Evolutionary conservation across 2,113 vertebrate genomes (phyloP).

Genomic region (Pollimyrus isidori): DNA sequence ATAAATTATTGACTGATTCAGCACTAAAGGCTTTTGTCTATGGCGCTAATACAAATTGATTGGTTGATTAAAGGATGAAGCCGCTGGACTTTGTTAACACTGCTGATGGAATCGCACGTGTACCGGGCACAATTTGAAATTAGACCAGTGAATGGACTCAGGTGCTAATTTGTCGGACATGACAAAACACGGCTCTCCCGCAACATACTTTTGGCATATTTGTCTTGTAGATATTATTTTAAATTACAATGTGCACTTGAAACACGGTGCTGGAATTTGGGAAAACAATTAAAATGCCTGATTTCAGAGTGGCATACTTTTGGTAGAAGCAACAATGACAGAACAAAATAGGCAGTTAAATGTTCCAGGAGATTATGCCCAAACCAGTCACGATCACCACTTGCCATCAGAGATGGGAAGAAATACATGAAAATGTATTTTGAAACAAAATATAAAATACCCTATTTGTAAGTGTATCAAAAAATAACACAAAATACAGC

Average conservation of each 20-base stretch:
- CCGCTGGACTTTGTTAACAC: neutral
- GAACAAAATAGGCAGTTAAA: neutral
- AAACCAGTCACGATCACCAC: neutral
- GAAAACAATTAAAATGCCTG: neutral
- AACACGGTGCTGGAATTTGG: neutral
- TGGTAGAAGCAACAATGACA: neutral
- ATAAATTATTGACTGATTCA: slow-evolving; percentile 10
- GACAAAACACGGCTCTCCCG: neutral
- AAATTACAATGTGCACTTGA: neutral
- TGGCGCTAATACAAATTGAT: neutral
- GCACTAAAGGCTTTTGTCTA: neutral
- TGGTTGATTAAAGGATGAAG: slow-evolving; percentile 2
- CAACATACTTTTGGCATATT: neutral
- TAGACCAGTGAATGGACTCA: neutral
- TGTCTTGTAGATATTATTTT: neutral
- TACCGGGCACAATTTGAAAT: neutral
- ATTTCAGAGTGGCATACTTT: neutral
- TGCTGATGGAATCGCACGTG: neutral
- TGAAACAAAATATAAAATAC: neutral
- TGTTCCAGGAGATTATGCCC: neutral
- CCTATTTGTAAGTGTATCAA: neutral
- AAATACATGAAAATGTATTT: neutral
- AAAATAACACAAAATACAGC: neutral
- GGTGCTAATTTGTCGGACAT: neutral
- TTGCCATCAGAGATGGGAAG: neutral